phyloP scores from a whole-genome alignment of 2,113 vertebrate genomes.

The Benitochromis conjunctus region DNA sequence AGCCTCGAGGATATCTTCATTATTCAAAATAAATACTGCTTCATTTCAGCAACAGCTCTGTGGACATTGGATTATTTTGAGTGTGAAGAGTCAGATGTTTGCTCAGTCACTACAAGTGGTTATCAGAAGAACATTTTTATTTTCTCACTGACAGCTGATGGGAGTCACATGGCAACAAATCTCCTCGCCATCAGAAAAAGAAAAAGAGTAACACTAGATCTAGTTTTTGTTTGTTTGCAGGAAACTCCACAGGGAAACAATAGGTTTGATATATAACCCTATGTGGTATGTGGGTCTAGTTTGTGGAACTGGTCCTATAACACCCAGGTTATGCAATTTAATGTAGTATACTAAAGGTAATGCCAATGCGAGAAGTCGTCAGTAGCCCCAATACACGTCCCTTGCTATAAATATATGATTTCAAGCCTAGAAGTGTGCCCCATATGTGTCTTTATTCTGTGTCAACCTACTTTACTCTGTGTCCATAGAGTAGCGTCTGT shows the following conservation, averaged over 20 bases:
- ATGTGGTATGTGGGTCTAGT: background rate
- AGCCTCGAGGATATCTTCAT: background rate
- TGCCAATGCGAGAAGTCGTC: background rate
- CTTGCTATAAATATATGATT: background rate
- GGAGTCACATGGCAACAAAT: background rate
- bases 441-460: background rate
- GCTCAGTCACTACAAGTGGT: background rate
- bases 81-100: background rate
- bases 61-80: background rate
- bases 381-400: background rate
- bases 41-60: background rate
- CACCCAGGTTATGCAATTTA: background rate
- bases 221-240: background rate
- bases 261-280: background rate
- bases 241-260: background rate
- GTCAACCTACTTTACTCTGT: background rate
- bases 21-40: background rate
- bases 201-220: background rate
- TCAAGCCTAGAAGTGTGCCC: background rate
- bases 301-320: background rate
- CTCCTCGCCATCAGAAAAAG: accelerated
- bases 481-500: no score
- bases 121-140: background rate
- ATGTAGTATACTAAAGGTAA: background rate
- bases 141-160: background rate